These are phyloP conservation scores for Schizopygopsis pylzovi DNA, from an alignment of 2,797 vertebrate species.

Conservation along the genomic window DNA sequence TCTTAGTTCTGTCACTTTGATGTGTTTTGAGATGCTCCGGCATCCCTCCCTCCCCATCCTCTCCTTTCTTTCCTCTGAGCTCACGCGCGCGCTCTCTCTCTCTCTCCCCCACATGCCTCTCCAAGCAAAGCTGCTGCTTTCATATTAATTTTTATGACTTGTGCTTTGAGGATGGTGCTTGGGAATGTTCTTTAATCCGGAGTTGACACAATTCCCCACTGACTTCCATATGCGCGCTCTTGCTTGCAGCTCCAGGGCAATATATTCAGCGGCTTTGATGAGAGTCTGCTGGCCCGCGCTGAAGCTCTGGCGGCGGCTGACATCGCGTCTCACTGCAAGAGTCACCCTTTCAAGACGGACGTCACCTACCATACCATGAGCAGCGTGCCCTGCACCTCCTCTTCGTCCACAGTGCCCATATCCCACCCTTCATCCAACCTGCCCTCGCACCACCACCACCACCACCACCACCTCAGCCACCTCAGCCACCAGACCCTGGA, in stretches of 20 bases:
- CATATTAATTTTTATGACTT: constrained; percentile 98
- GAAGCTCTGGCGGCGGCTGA: constrained; percentile 96
- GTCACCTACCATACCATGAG: constrained; percentile 94
- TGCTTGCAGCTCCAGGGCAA: constrained; percentile 94
- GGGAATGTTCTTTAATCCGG: constrained; percentile 89
- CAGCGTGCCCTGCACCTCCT: constrained; percentile 88
- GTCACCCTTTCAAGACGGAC: constrained; percentile 92
- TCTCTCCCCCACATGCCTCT: constrained; percentile 82
- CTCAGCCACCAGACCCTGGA: constrained; percentile 81
- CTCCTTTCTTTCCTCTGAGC: constrained; percentile 44
- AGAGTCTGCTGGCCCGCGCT: constrained; percentile 94
- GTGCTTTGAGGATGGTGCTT: constrained; percentile 87
- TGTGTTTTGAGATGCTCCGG: constrained; percentile 59
- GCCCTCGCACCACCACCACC: constrained; percentile 81
- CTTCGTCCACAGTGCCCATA: constrained; percentile 83
- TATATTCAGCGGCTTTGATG: constrained; percentile 98
- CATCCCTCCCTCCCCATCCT: constrained; percentile 53
- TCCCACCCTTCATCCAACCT: constrained; percentile 81
- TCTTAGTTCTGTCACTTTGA: constrained; percentile 27
- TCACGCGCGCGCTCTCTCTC: constrained; percentile 12
- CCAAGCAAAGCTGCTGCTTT: constrained; percentile 84
- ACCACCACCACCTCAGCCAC: constrained; percentile 67
- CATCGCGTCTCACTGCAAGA: constrained; percentile 91
- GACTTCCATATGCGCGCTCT: constrained; percentile 88
- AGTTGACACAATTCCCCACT: constrained; percentile 94